A percentile compares a stretch with the other conserved stretches of the same genome.
These are phyloP conservation scores for Sinocyclocheilus grahami DNA, from an alignment of 2,113 vertebrate genomes.

Conservation along the genomic window DNA sequence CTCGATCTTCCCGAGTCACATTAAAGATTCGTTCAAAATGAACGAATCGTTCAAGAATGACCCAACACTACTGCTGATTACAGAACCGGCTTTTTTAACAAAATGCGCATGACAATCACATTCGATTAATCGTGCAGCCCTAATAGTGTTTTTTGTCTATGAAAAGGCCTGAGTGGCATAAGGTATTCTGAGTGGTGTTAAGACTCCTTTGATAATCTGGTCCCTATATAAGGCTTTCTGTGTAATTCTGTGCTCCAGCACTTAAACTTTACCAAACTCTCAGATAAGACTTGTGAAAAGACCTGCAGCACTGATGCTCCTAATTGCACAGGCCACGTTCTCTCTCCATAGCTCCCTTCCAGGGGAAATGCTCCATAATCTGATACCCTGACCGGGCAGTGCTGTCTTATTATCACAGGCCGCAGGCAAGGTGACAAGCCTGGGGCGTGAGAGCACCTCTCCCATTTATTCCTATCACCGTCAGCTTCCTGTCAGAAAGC, in stretches of 20 bases:
- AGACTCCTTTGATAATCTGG: neutral
- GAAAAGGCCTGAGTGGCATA: too few relatives aligned
- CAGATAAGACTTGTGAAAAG: constrained; percentile 9
- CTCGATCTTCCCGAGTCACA: too few relatives aligned
- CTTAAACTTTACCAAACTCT: constrained; percentile 7
- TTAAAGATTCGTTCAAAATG: too few relatives aligned
- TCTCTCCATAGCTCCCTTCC: neutral
- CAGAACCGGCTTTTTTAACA: too few relatives aligned
- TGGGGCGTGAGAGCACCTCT: constrained; percentile 37
- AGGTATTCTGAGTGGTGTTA: neutral
- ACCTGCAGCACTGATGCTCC: neutral
- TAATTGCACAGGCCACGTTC: neutral
- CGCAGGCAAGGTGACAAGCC: constrained; percentile 26
- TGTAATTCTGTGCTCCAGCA: too few relatives aligned
- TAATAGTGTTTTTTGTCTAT: too few relatives aligned
- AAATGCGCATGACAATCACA: too few relatives aligned
- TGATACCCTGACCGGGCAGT: neutral
- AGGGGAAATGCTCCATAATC: constrained; percentile 14
- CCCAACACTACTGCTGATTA: too few relatives aligned
- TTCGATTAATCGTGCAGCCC: too few relatives aligned
- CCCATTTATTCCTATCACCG: constrained; percentile 52
- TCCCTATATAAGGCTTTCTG: neutral
- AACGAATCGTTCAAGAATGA: too few relatives aligned
- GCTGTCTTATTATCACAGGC: constrained; percentile 46
- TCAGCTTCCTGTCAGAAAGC: constrained; percentile 52